Evolutionary conservation across 2,113 vertebrate genomes (phyloP).

Genomic region (Camelus bactrianus): DNA sequence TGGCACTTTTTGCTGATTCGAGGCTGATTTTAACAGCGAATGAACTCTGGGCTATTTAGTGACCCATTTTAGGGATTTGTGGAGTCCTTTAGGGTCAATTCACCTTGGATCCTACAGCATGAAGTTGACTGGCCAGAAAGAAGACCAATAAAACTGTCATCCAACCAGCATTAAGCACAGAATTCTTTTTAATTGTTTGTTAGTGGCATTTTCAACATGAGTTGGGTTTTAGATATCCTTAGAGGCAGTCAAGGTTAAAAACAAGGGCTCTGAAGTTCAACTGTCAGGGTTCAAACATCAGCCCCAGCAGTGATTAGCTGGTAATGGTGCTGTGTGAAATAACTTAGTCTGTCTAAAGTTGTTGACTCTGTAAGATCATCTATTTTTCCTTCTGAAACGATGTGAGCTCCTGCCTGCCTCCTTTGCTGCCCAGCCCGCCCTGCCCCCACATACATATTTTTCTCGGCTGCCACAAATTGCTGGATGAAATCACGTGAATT

Average conservation of each 20-base stretch:
- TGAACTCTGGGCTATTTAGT: neutral
- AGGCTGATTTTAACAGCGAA: neutral
- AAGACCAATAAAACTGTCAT: neutral
- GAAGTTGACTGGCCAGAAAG: neutral
- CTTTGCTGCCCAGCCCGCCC: neutral
- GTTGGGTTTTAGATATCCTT: neutral
- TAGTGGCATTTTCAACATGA: neutral
- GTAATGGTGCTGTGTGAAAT: neutral
- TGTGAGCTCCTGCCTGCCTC: neutral
- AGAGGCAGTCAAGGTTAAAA: neutral
- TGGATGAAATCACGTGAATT: constrained; percentile 56
- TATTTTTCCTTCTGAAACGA: constrained; percentile 27
- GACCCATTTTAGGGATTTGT: neutral
- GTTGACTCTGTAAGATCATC: constrained; percentile 35
- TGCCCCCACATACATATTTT: constrained; percentile 16
- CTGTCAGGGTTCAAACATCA: neutral
- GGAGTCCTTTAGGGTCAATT: neutral
- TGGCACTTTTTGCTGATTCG: neutral
- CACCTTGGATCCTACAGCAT: neutral
- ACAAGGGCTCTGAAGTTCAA: neutral
- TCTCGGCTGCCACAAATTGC: constrained; percentile 60
- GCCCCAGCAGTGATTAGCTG: neutral
- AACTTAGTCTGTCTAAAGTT: constrained; percentile 42
- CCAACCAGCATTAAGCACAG: neutral
- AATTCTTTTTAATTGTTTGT: neutral